Evolutionary conservation across 2,888 invertebrate species (phyloP).

Genomic region (Scelioninae gen. 2): DNA sequence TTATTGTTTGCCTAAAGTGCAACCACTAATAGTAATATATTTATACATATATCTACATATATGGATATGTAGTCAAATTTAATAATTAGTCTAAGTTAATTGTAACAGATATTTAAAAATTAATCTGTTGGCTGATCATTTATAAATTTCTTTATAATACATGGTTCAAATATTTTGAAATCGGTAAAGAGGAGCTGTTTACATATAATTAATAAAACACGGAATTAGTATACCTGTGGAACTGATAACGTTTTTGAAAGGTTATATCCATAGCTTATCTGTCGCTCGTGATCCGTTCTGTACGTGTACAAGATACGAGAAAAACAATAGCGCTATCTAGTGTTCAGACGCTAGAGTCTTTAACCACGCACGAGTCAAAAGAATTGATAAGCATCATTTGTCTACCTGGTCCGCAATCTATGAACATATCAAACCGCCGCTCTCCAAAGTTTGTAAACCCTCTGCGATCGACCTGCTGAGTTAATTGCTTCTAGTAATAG

Average conservation of each 20-base stretch:
- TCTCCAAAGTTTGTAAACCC: slow-evolving; percentile 34
- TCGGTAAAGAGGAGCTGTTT: too few relatives aligned
- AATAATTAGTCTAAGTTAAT: too few relatives aligned
- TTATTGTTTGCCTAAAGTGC: too few relatives aligned
- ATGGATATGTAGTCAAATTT: too few relatives aligned
- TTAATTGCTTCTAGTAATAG: slow-evolving; percentile 43
- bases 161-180: too few relatives aligned
- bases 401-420: slow-evolving; percentile 28
- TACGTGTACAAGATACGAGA: neutral
- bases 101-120: too few relatives aligned
- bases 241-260: slow-evolving; percentile 8
- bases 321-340: slow-evolving; percentile 23
- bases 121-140: too few relatives aligned
- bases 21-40: too few relatives aligned
- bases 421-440: slow-evolving; percentile 30
- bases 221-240: too few relatives aligned
- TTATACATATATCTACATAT: too few relatives aligned
- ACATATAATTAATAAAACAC: slow-evolving; percentile 9
- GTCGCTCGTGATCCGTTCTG: slow-evolving; percentile 9
- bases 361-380: slow-evolving; percentile 39
- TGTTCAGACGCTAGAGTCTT: slow-evolving; percentile 20
- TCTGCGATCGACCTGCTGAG: slow-evolving; percentile 28
- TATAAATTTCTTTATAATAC: too few relatives aligned
- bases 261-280: slow-evolving; percentile 22
- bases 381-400: slow-evolving; percentile 33